A percentile compares a stretch with the other conserved stretches of the same genome.
phyloP scores from a whole-genome alignment of 2,888 invertebrate species.

The Melangyna quadrimaculata region DNA sequence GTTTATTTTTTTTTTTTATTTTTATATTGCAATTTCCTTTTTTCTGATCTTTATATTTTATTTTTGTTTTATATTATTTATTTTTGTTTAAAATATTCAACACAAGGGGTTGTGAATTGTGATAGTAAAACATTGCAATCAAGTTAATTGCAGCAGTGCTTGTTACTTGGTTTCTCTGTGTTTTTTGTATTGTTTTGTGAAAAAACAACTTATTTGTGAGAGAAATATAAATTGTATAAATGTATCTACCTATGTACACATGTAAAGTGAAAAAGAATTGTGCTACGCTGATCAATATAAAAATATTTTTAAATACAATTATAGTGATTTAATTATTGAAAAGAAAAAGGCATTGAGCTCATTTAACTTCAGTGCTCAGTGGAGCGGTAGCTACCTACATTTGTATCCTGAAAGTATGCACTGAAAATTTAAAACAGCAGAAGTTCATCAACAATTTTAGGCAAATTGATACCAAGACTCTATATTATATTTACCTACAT shows the following conservation, averaged over 20 bases:
- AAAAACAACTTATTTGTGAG: not conserved
- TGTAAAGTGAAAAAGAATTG: no score
- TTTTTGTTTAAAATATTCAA: not conserved
- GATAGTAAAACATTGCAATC: slow-evolving; percentile 7
- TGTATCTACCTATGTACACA: no score
- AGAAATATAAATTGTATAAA: no score
- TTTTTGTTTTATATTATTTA: not conserved
- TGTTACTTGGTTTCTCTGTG: not conserved
- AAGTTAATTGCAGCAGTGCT: slow-evolving; percentile 1
- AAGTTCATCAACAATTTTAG: no score
- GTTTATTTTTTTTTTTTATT: slow-evolving; percentile 6
- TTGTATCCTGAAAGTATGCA: not conserved
- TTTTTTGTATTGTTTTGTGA: not conserved
- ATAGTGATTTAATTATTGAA: not conserved
- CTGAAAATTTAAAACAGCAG: no score
- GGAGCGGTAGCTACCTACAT: not conserved
- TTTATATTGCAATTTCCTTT: not conserved
- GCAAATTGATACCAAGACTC: no score
- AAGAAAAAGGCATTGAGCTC: not conserved
- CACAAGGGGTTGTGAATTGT: not conserved
- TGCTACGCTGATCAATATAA: not conserved
- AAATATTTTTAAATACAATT: not conserved
- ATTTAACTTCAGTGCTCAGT: not conserved
- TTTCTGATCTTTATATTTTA: not conserved
- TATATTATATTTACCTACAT: no score